Base-by-base conservation (phyloP, 2,888 invertebrate genomes). In the Strigamia maritima region DNA sequence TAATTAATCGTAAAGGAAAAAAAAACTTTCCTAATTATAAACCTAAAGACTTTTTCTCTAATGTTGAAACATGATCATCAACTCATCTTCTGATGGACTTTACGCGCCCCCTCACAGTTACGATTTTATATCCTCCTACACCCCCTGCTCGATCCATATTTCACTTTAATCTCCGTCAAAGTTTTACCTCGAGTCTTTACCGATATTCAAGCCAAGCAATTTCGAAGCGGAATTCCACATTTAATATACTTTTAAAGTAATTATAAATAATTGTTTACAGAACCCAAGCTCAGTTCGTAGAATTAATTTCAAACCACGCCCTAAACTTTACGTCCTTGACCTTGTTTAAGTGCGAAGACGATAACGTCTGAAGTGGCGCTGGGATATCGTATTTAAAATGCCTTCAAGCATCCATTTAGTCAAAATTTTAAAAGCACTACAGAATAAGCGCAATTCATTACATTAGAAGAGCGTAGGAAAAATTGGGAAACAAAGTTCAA, bases 241-340 rank as follows among this genome's bases (percentile, higher is more conserved):
- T 49, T 49, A 19, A 19, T n/a, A 2, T 4, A n/a, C 14, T 14
- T 49, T 49, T 19, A 19, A 19, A 19, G 19, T 49, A 49, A 49
- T 49, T 49, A 49, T 49, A 49, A 49, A 49, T 49, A 49, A 49
- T 49, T 49, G 49, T 49, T 49, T 49, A 49, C 49, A 49, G n/a
- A 49, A 49, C 49, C n/a, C 2, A n/a, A 49, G 49, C 19, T 10
- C 44, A 49, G 49, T 49, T 49, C 49, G 49, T 14, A 14, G 49
- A 49, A 49, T n/a, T 49, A 49, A 49, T 49, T 49, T 19, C 49
- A 49, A 49, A 16, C 49, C 16, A 1, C n/a, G n/a, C 49, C 19
- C 19, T 31, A 31, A 49, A 49, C n/a, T 16, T 49, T 16, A 19
- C n/a, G 19, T 49, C 49, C 49, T 49, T 49, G 49, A 49, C 49